Base-by-base conservation (phyloP, 1,140 invertebrate genomes). In the Doryteuthis pealeii region DNA sequence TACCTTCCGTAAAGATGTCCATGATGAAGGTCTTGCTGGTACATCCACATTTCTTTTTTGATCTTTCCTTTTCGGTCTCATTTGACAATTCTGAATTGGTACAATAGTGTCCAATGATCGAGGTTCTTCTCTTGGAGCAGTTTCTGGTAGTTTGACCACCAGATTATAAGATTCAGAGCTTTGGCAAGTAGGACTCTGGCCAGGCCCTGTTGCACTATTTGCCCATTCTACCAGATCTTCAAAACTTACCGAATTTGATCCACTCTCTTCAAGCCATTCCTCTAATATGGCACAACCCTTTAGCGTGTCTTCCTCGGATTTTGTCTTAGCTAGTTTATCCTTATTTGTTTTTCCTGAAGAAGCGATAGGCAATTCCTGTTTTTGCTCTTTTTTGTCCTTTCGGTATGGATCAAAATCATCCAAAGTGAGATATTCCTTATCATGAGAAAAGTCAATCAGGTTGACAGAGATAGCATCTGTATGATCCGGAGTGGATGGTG, bases 1-100 rank as follows among this genome's bases (percentile, higher is more conserved):
- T 62, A 62, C 54, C 54, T 62, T 62, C 10, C 54, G 54, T 5
- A 62, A 28, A 62, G 18, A 62, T 62, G 54, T 62, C 54, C 54
- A 62, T 1, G 54, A 62, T 22, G 54, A n/a, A 15, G 22, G 18
- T 4, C 26, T 62, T 62, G 54, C 5, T 6, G 54, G 54, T 62
- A 62, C 26, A 62, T 62, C 54, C 54, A 62, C 26, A 62, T 62
- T 28, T 18, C 26, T 8, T 62, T 62, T 62, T 22, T n/a, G 6
- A 62, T 62, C 54, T 18, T 62, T 62, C 2, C 5, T 62, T n/a
- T 8, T 6, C 6, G 5, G 18, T 18, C 26, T 62, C 18, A 28
- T 62, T n/a, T 1, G 54, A 28, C 26, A 62, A 28, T 62, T 22
- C 18, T 62, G 54, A n/a, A 62, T n/a, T 62, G 54, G 54, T 62